These are phyloP conservation scores for Myzus persicae DNA, from an alignment of 1,140 invertebrate species.

Conservation along the genomic window DNA sequence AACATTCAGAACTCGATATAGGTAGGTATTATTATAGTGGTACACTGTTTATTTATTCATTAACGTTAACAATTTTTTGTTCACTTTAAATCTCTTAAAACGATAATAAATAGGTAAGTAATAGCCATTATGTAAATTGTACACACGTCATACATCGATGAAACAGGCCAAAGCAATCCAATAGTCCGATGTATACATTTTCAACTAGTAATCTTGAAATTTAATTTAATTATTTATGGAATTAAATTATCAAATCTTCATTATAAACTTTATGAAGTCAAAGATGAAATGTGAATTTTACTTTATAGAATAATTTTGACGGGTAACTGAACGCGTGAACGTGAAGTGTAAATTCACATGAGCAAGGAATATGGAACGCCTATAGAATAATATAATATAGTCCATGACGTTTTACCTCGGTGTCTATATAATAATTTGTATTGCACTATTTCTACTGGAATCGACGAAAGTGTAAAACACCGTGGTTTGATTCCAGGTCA, in stretches of 20 bases:
- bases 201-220: not conserved
- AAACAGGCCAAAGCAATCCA: not conserved
- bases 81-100: not conserved
- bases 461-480: not conserved
- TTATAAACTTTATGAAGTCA: not conserved
- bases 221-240: not conserved
- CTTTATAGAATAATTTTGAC: not conserved
- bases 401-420: not conserved
- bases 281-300: not conserved
- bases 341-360: not conserved
- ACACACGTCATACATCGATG: not conserved
- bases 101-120: not conserved
- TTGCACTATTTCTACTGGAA: not conserved
- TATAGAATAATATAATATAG: not conserved
- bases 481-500: constrained; percentile 30
- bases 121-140: not conserved
- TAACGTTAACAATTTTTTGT: not conserved
- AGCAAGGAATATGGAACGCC: not conserved
- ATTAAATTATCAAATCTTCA: not conserved
- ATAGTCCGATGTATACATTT: not conserved
- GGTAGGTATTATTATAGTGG: not conserved
- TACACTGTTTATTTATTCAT: not conserved
- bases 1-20: not conserved
- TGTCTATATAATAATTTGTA: constrained; percentile 12
- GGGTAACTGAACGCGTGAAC: not conserved